Percentiles rank a stretch among this genome's conserved stretches.
phyloP scores from a whole-genome alignment of 2,113 vertebrate genomes.

The Sigmodon hispidus region DNA sequence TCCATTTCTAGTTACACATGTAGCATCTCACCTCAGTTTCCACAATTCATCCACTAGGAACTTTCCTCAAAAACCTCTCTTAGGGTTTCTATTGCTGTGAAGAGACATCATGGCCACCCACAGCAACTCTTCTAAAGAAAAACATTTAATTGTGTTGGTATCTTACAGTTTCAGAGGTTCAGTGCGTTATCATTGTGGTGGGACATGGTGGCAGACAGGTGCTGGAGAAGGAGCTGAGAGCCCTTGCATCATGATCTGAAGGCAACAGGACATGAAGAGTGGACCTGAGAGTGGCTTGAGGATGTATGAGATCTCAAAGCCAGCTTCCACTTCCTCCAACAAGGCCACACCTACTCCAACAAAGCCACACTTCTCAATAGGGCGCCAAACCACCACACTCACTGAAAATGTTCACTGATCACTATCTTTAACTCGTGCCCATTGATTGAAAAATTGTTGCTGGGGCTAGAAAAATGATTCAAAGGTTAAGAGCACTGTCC shows the following conservation, averaged over 20 bases:
- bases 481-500: too few relatives aligned
- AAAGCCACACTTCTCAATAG: neutral
- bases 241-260: neutral
- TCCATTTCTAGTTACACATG: conserved; percentile 63
- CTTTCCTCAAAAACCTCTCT: conserved; percentile 33
- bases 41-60: conserved; percentile 67
- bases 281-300: neutral
- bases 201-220: neutral
- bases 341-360: too few relatives aligned
- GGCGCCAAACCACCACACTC: neutral
- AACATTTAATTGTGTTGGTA: neutral
- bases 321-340: neutral
- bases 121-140: neutral
- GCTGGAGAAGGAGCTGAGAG: neutral
- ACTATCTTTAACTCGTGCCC: too few relatives aligned
- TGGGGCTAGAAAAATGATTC: too few relatives aligned
- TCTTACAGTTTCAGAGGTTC: neutral
- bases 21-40: conserved; percentile 66
- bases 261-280: neutral
- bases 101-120: neutral
- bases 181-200: neutral
- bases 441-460: neutral
- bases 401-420: conserved; percentile 49
- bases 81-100: neutral
- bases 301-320: neutral